Evolutionary conservation across 2,888 invertebrate species (phyloP).

Genomic region (Melangyna quadrimaculata): DNA sequence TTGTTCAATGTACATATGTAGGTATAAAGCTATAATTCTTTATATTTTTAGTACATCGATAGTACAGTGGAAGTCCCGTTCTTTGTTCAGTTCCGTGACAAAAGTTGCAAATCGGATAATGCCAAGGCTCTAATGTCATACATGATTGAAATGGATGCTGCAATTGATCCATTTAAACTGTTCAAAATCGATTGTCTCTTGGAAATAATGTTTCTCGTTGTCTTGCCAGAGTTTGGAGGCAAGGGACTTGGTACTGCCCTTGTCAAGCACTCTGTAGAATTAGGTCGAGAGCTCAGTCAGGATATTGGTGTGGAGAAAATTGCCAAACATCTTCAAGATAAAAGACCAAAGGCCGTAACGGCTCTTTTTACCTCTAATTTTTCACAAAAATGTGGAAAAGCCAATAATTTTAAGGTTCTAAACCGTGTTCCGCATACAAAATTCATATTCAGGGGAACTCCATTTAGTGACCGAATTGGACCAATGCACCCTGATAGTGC

Average conservation of each 20-base stretch:
- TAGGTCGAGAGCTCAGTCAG: constrained; percentile 81
- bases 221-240: constrained; percentile 82
- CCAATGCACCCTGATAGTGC: constrained; percentile 73
- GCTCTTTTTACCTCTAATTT: constrained; percentile 84
- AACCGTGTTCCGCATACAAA: constrained; percentile 82
- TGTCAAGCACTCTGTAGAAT: constrained; percentile 82
- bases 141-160: constrained; percentile 85
- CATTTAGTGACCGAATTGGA: constrained; percentile 83
- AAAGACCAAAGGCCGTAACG: constrained; percentile 81
- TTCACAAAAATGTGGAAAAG: constrained; percentile 83
- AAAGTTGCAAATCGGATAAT: constrained; percentile 83
- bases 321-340: constrained; percentile 73
- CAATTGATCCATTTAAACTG: constrained; percentile 84
- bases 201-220: constrained; percentile 87
- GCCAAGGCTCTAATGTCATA: constrained; percentile 84
- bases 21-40: too few relatives aligned
- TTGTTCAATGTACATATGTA: too few relatives aligned
- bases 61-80: constrained; percentile 75
- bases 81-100: constrained; percentile 77
- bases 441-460: constrained; percentile 83
- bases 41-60: constrained; percentile 74
- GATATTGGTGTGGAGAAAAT: constrained; percentile 81
- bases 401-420: constrained; percentile 83
- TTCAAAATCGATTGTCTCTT: constrained; percentile 84
- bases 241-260: constrained; percentile 83